Conservation (phyloP, 1,140 invertebrate genomes). For the Diuraphis noxia region DNA sequence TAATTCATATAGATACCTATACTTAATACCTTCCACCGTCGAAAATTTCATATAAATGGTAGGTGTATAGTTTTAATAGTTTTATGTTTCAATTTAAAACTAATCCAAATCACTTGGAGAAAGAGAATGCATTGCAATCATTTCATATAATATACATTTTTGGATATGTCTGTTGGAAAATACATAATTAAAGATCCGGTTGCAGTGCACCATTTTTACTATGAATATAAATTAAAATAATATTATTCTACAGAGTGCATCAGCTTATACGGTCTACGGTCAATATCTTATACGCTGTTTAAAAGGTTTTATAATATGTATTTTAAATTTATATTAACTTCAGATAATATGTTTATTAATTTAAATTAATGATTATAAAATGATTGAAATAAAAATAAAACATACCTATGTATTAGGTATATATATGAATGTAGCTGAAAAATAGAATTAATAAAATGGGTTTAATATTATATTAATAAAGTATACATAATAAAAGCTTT, state of each 20-base stretch:
- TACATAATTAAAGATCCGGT: neutral
- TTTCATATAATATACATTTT: neutral
- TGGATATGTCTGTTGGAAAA: neutral
- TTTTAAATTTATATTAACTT: neutral
- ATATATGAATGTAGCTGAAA: neutral
- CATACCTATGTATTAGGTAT: neutral
- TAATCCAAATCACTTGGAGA: neutral
- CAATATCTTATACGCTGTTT: neutral
- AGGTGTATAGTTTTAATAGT: too few species aligned
- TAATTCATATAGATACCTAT: too few species aligned
- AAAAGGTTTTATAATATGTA: neutral
- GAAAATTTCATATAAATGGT: too few species aligned
- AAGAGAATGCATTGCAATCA: neutral
- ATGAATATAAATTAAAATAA: neutral
- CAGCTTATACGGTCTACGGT: neutral
- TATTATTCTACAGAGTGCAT: neutral
- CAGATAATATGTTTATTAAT: neutral
- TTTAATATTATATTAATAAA: neutral
- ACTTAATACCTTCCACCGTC: too few species aligned
- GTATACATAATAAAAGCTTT: neutral
- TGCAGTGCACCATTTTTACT: neutral
- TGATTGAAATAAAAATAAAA: neutral
- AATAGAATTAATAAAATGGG: neutral
- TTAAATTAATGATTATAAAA: constrained; percentile 3
- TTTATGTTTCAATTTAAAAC: neutral